Evolutionary conservation across 2,113 vertebrate genomes (phyloP), one percentile per base, ranked within the genome.

Genomic region (Cnemophilus loriae): DNA sequence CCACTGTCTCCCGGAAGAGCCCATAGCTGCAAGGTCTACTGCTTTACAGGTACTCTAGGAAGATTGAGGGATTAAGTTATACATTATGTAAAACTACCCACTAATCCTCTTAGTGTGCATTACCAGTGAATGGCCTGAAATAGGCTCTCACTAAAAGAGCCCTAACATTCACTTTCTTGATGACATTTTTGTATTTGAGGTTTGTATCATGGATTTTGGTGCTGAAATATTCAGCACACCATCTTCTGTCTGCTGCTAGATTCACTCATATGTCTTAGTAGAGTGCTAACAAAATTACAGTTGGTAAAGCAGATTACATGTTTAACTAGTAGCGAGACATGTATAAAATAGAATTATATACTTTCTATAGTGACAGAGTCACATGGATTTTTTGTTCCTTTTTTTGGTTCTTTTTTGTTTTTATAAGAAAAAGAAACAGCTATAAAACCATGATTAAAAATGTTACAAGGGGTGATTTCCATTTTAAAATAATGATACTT

Each of bases 371-470:
- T 95, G 91, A 91, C 87, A 76, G 70, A 93, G 90, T 90, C 84
- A 96, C 84, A 93, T 88, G 84, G 57, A 67, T 78, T 37, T 83
- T 90, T 91, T 74, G 21, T 81, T 42, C 15, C 23, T 21, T 77
- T 64, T 80, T 90, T 68, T 68, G 80, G 11, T 63, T 44, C 0
- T 83, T 68, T 84, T 79, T 89, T 93, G 28, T 82, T 93, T 94
- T 96, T 94, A 41, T 96, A 93, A 86, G 89, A 97, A 97, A 97
- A 97, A 96, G 93, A 95, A 98, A 93, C 67, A 91, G 67, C 93
- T 97, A 97, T 92, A 97, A 97, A 97, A 97, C 49, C 70, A 96
- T 95, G 97, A 90, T 96, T 96, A 95, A 97, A 97, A 96, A 93
- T 96, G 81, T 94, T 90, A 85, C 81, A 85, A 86, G 65, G 67